Evolutionary conservation across 2,797 vertebrate species (phyloP).

Genomic region (Synanceia verrucosa): DNA sequence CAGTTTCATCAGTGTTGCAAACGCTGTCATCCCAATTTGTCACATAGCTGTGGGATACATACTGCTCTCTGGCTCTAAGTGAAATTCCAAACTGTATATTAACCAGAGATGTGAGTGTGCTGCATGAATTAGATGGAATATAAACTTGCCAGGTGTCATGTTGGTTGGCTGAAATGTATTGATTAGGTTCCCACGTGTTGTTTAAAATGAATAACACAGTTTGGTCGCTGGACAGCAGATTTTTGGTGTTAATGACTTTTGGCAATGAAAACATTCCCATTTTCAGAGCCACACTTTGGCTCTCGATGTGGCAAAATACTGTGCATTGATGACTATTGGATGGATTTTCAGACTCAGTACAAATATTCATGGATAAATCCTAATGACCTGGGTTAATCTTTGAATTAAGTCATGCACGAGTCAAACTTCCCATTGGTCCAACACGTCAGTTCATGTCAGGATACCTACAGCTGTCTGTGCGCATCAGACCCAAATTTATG

Average conservation of each 20-base stretch:
- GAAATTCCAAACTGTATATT: constrained; percentile 49
- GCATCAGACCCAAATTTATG: not conserved
- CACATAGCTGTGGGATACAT: constrained; percentile 30
- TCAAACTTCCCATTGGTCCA: not conserved
- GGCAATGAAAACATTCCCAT: not conserved
- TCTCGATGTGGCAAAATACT: not conserved
- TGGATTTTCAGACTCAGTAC: not conserved
- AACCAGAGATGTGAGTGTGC: constrained; percentile 22
- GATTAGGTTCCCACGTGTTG: constrained; percentile 31
- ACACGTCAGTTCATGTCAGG: not conserved
- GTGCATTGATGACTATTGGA: not conserved
- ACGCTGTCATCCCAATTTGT: constrained; percentile 47
- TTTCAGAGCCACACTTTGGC: constrained; percentile 1
- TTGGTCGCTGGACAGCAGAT: not conserved
- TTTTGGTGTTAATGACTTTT: not conserved
- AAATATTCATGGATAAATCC: not conserved
- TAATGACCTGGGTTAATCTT: not conserved
- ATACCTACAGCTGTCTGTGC: not conserved
- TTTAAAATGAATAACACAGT: constrained; percentile 9
- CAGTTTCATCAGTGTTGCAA: constrained; percentile 55
- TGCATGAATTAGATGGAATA: constrained; percentile 1
- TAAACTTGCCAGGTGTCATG: constrained; percentile 17
- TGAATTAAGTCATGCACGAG: not conserved
- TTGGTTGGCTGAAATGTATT: constrained; percentile 17
- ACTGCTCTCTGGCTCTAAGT: constrained; percentile 26